A percentile compares a stretch with the other conserved stretches of the same genome.
These are phyloP conservation scores for Acipenser transmontanus DNA, from an alignment of 2,797 vertebrate genomes.

Conservation along the genomic window DNA sequence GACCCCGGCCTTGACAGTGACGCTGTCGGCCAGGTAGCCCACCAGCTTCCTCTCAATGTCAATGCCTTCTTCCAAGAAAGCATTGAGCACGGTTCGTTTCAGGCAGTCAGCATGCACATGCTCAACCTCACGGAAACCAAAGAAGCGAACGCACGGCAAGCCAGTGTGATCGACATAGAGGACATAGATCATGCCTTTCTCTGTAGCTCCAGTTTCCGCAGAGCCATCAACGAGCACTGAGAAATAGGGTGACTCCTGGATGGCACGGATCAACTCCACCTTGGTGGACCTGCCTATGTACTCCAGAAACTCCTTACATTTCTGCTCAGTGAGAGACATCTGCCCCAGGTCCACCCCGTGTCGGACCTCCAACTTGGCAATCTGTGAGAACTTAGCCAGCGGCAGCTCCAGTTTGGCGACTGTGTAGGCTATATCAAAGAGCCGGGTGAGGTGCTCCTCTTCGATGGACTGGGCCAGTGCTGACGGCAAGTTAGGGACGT, in stretches of 20 bases:
- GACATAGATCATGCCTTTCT: conserved; percentile 11
- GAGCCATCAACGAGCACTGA: conserved; percentile 3
- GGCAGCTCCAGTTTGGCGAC: conserved; percentile 10
- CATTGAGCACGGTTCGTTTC: conserved; percentile 2
- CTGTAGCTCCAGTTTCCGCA: neutral
- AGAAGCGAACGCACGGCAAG: conserved; percentile 10
- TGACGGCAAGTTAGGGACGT: neutral
- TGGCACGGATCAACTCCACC: neutral
- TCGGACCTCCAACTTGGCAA: conserved; percentile 6
- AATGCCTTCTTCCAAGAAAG: conserved; percentile 5
- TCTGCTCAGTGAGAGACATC: conserved; percentile 8
- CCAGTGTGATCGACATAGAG: conserved; percentile 10
- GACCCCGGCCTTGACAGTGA: neutral
- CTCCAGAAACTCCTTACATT: conserved; percentile 11
- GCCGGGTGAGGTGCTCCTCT: conserved; percentile 5
- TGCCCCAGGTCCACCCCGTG: conserved; percentile 11
- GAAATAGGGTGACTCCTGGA: conserved; percentile 11
- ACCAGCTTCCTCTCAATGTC: conserved; percentile 8
- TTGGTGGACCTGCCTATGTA: conserved; percentile 7
- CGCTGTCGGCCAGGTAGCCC: conserved; percentile 7
- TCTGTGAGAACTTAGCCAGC: neutral
- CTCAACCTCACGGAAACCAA: conserved; percentile 7
- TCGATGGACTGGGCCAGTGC: conserved; percentile 3
- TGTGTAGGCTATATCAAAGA: conserved; percentile 9
- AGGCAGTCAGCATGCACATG: conserved; percentile 5